Percentiles rank a stretch among this genome's conserved stretches.
These are phyloP conservation scores for Zygogramma bicolorata DNA, from an alignment of 2,888 invertebrate species.

Conservation along the genomic window DNA sequence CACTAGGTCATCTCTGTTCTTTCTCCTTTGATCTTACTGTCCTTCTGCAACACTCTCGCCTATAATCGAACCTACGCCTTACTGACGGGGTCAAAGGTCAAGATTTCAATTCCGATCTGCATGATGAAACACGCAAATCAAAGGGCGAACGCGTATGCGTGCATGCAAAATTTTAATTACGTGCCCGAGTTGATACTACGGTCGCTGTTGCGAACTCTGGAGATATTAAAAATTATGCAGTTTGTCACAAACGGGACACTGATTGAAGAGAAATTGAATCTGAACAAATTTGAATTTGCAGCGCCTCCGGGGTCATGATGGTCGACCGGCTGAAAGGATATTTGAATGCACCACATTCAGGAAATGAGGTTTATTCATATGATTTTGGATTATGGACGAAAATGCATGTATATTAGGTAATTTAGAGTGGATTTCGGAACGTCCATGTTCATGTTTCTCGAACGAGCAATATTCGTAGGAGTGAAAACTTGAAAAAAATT, in stretches of 20 bases:
- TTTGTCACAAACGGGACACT: background rate
- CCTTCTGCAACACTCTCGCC: background rate
- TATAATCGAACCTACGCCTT: background rate
- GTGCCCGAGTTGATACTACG: background rate
- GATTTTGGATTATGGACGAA: too few relatives aligned
- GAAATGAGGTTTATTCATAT: too few relatives aligned
- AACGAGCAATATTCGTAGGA: too few relatives aligned
- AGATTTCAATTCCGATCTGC: constrained; percentile 15
- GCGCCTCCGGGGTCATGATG: background rate
- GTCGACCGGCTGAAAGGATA: too few relatives aligned
- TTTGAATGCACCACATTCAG: too few relatives aligned
- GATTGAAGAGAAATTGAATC: constrained; percentile 7
- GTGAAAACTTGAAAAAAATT: too few relatives aligned
- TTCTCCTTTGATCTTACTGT: too few relatives aligned
- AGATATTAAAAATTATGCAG: constrained; percentile 12
- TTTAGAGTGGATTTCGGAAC: too few relatives aligned
- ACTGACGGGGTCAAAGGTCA: background rate
- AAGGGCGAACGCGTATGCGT: constrained; percentile 13
- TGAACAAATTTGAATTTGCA: background rate
- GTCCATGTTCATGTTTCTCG: too few relatives aligned
- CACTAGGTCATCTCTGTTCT: too few relatives aligned
- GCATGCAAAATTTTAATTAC: constrained; percentile 22
- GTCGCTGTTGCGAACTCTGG: constrained; percentile 6
- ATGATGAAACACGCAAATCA: constrained; percentile 5
- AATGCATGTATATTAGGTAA: too few relatives aligned